Percentiles rank a stretch among this genome's conserved stretches.
These are phyloP conservation scores for Elgaria multicarinata DNA, from an alignment of 2,113 vertebrate species.

Conservation along the genomic window DNA sequence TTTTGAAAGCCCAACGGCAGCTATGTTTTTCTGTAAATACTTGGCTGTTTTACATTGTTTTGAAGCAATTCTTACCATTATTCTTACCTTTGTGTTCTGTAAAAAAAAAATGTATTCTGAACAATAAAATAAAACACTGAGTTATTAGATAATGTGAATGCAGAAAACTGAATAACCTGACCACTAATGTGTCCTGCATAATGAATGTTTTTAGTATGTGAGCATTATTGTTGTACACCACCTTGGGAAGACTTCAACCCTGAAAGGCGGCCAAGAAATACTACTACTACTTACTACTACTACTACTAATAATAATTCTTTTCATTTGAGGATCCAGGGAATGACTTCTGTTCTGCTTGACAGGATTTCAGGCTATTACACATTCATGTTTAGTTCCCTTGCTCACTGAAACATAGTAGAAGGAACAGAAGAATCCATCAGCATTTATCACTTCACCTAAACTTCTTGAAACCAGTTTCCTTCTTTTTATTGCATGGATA, in stretches of 20 bases:
- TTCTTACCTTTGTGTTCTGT: slow-evolving; percentile 6
- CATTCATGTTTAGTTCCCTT: neutral
- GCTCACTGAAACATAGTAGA: neutral
- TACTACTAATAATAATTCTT: no score
- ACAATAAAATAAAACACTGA: neutral
- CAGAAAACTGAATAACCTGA: neutral
- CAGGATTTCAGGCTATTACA: neutral
- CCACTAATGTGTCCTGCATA: neutral
- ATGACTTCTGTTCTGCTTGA: neutral
- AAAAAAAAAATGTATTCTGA: slow-evolving; percentile 41
- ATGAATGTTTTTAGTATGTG: neutral
- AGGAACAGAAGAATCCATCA: slow-evolving; percentile 25
- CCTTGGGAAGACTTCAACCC: no score
- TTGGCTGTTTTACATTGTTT: slow-evolving; percentile 13
- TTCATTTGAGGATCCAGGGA: neutral
- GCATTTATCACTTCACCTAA: neutral
- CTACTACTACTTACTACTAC: no score
- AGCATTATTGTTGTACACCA: no score
- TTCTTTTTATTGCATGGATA: neutral
- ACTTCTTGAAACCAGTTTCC: neutral
- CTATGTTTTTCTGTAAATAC: slow-evolving; percentile 13
- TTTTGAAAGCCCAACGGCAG: neutral
- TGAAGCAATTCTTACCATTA: neutral
- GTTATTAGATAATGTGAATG: neutral
- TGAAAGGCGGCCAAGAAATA: no score